phyloP scores from a whole-genome alignment of 2,797 vertebrate species.

The Spea hammondii region DNA sequence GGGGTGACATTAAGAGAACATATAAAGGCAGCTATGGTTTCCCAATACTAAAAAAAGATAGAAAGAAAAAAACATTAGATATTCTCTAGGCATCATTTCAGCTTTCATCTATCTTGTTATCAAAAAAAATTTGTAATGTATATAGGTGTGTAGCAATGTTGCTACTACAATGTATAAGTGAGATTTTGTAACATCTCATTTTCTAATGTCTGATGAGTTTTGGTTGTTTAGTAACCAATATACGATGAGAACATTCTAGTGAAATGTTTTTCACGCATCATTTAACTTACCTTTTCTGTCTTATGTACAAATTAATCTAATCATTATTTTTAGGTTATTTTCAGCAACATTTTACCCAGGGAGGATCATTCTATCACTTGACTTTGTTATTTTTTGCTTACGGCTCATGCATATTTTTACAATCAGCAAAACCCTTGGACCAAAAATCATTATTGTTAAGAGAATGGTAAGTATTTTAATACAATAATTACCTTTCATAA shows the following conservation, averaged over 20 bases:
- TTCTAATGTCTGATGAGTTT: too few species aligned
- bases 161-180: too few species aligned
- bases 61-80: too few species aligned
- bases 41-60: too few species aligned
- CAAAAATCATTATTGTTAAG: slow-evolving; percentile 96
- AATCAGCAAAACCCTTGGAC: slow-evolving; percentile 88
- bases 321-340: slow-evolving; percentile 67
- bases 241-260: not conserved
- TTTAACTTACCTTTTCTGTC: not conserved
- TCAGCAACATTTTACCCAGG: slow-evolving; percentile 77
- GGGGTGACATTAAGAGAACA: too few species aligned
- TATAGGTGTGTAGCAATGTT: too few species aligned
- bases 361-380: slow-evolving; percentile 86
- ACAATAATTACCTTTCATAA: not conserved
- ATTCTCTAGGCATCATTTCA: too few species aligned
- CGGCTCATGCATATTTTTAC: slow-evolving; percentile 97
- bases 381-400: slow-evolving; percentile 91
- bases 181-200: too few species aligned
- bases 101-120: too few species aligned
- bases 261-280: not conserved
- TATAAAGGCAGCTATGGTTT: too few species aligned
- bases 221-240: too few species aligned
- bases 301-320: not conserved
- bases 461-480: slow-evolving; percentile 79
- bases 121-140: too few species aligned